Evolutionary conservation across 2,797 vertebrate genomes (phyloP), one percentile per base, ranked within the genome.

Genomic region (Cynopterus sphinx): DNA sequence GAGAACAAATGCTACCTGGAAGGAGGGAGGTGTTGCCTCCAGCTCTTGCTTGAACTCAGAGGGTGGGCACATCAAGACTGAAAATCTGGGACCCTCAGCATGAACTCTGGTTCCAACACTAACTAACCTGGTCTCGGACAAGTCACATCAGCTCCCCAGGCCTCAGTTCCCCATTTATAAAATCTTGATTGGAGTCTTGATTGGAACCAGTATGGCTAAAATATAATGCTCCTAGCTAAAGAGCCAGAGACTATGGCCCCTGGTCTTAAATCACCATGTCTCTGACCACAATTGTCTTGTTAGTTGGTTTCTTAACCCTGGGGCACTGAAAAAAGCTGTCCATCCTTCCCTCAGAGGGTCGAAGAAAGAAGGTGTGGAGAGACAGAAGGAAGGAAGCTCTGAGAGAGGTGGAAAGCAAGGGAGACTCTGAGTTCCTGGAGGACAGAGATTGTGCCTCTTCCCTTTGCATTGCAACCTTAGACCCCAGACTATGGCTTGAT

Each of bases 231-330:
- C 31, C 24, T 22, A 53, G 82, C 12, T 41, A 17, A 46, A 68
- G 33, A 21, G 39, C 36, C 7, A 0, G 31, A 61, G 3, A 2
- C 36, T 26, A 0, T 0, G 3, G 43, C 17, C 11, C 12, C 39
- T 49, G 17, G 75, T 49, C 53, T n/a, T 31, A 65, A 46, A n/a
- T 61, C 16, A 7, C 21, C 10, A 43, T 1, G 59, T 71, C 0
- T 1, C 36, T n/a, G 53, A 51, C 59, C 51, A 39, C 0, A 0
- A 41, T 22, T 49, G 79, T 24, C 15, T 63, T 9, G 16, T 7
- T 61, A 9, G 4, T 26, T 87, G 31, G 19, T 19, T 51, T 78
- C 22, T 26, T 21, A 51, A 17, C 22, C 49, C 15, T 5, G 4
- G 70, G 41, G 41, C 73, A 2, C 15, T 43, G 41, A 31, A 33